These are phyloP conservation scores for Siniperca scherzeri DNA, from an alignment of 2,797 vertebrate genomes.

Conservation along the genomic window DNA sequence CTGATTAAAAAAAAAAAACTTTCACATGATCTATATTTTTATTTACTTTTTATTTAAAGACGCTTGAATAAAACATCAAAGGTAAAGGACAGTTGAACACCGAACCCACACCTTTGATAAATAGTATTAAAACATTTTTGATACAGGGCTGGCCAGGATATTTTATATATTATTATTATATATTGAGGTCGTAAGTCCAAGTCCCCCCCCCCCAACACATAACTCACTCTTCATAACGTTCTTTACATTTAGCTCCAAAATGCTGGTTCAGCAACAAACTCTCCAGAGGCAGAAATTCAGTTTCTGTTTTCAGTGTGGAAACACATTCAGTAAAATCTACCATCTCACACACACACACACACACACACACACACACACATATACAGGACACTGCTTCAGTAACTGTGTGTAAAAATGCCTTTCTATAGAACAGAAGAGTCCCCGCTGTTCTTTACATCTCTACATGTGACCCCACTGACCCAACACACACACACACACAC, in stretches of 20 bases:
- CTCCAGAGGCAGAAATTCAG: neutral
- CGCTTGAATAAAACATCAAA: too few relatives aligned
- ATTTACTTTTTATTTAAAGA: too few relatives aligned
- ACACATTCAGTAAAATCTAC: neutral
- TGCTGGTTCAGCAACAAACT: neutral
- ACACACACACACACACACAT: neutral
- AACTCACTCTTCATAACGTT: neutral
- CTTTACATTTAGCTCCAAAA: neutral
- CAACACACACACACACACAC: slow-evolving; percentile 3
- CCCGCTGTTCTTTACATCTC: slow-evolving; percentile 51
- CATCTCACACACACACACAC: neutral
- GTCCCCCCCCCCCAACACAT: neutral
- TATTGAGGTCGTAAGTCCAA: neutral
- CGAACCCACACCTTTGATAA: too few relatives aligned
- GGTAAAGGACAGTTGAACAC: too few relatives aligned
- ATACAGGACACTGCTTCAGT: slow-evolving; percentile 1
- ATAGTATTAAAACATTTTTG: too few relatives aligned
- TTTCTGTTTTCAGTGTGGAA: neutral
- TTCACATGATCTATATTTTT: too few relatives aligned
- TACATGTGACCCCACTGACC: slow-evolving; percentile 40
- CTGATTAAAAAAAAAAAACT: too few relatives aligned
- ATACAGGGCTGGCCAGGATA: too few relatives aligned
- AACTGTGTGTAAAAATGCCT: slow-evolving; percentile 6
- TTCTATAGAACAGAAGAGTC: slow-evolving; percentile 21
- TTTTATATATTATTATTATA: too few relatives aligned